Base-by-base conservation (phyloP, 2,113 vertebrate species). In the Silurus meridionalis region DNA sequence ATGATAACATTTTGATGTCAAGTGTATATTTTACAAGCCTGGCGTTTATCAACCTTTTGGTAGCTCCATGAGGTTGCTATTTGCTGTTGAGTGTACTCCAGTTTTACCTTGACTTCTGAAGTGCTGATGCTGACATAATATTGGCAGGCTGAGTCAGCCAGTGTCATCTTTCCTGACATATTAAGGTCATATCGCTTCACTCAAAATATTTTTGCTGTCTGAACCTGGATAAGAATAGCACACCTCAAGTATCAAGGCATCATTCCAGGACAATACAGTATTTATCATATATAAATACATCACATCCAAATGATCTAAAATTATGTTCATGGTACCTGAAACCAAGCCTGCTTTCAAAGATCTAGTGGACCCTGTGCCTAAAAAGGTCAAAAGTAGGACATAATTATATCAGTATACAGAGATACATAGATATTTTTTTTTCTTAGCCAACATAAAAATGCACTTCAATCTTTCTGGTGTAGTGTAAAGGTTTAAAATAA, bases 141-240 rank as follows among this genome's bases (percentile, higher is more conserved):
- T 92, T 90, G 92, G 92, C 91, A 90, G 92, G 82, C 80, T 87
- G 91, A 92, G 90, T 92, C 91, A 88, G 88, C 71, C 52, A 11
- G 89, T 91, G 89, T 90, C 91, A 89, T 64, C 74, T 83, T 88
- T 80, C 82, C 90, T 89, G 93, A 93, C 92, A 93, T 93, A 90
- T 93, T 94, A 94, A 95, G 94, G 94, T 94, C 92, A 94, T 90
- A 89, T 90, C 90, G 88, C 90, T 86, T 85, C 79, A n/a, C 88
- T 85, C 48, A 55, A 88, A 85, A 85, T 88, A 83, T 64, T 81
- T 82, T 85, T 55, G 85, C 79, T 53, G 74, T 87, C 83, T 77
- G 85, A 86, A 89, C 84, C 52, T 75, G 2, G 83, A 93, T 91
- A 93, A 93, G 92, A 74, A 94, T 93, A 94, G 93, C 82, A n/a